phyloP scores from a whole-genome alignment of 35 echinoderm and acorn worm species.

The Ophiothrix spiculata region DNA sequence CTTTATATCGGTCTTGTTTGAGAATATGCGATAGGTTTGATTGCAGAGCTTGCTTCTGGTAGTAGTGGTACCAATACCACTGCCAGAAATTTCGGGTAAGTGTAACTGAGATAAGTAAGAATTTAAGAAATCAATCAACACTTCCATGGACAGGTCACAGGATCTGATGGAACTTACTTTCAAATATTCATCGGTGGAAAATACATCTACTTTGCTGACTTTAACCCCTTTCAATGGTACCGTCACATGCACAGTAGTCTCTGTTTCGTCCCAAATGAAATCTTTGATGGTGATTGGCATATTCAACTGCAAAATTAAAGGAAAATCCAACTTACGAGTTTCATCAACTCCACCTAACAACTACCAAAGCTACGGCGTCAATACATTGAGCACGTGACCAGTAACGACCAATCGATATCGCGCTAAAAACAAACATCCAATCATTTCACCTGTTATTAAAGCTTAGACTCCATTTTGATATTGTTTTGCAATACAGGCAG shows the following conservation, averaged over 20 bases:
- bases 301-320: not conserved
- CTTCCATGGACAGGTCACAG: not conserved
- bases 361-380: too few relatives aligned
- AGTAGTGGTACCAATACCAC: too few relatives aligned
- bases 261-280: constrained; percentile 82
- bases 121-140: not conserved
- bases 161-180: constrained; percentile 49
- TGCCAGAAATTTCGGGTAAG: too few relatives aligned
- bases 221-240: constrained; percentile 90
- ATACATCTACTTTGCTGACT: constrained; percentile 77
- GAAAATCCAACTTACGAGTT: too few relatives aligned
- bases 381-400: not conserved
- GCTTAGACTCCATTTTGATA: not conserved
- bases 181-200: constrained; percentile 91
- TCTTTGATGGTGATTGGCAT: constrained; percentile 92
- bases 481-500: too few relatives aligned
- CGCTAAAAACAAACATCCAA: not conserved
- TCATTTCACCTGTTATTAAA: not conserved
- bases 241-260: constrained; percentile 61
- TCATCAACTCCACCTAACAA: too few relatives aligned
- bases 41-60: too few relatives aligned
- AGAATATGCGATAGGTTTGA: too few relatives aligned
- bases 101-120: too few relatives aligned
- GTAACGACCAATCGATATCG: not conserved
- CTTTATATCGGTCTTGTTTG: too few relatives aligned